These are phyloP conservation scores for Ateles fusciceps DNA, from an alignment of 2,797 vertebrate species.

Conservation along the genomic window DNA sequence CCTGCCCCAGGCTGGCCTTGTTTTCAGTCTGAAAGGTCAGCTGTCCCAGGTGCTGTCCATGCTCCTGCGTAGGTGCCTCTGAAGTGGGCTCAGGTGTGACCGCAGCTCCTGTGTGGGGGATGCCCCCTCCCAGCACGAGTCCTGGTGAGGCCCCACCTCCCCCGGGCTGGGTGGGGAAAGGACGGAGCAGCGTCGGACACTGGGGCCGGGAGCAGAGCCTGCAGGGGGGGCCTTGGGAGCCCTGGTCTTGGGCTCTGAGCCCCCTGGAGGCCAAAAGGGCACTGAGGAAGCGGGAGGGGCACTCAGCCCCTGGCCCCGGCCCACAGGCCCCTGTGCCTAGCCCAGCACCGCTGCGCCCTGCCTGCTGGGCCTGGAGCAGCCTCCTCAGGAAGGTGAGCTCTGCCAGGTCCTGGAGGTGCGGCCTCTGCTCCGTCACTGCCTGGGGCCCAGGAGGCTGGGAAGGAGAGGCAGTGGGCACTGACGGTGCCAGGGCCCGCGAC, in stretches of 20 bases:
- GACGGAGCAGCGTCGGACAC: accelerated
- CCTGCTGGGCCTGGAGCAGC: background rate
- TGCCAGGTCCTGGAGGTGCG: no score
- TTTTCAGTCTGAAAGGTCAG: background rate
- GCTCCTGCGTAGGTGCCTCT: background rate
- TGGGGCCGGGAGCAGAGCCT: no score
- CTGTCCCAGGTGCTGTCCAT: background rate
- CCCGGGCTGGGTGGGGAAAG: background rate
- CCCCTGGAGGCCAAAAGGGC: background rate
- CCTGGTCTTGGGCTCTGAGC: accelerated
- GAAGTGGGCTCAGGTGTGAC: background rate
- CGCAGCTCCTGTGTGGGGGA: background rate
- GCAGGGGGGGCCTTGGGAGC: background rate
- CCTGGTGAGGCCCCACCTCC: background rate
- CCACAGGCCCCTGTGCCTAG: background rate
- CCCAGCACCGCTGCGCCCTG: no score
- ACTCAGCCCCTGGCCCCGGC: background rate
- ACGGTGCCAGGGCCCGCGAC: background rate
- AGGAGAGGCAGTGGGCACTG: no score
- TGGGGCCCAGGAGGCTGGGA: background rate
- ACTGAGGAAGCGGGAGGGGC: background rate
- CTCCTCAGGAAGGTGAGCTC: background rate
- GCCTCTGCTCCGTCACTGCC: background rate
- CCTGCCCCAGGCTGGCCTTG: background rate
- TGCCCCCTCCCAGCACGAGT: background rate